Evolutionary conservation across 2,113 vertebrate genomes (phyloP), one percentile per base, ranked within the genome.

Genomic region (Forbesichthys papilliferus): DNA sequence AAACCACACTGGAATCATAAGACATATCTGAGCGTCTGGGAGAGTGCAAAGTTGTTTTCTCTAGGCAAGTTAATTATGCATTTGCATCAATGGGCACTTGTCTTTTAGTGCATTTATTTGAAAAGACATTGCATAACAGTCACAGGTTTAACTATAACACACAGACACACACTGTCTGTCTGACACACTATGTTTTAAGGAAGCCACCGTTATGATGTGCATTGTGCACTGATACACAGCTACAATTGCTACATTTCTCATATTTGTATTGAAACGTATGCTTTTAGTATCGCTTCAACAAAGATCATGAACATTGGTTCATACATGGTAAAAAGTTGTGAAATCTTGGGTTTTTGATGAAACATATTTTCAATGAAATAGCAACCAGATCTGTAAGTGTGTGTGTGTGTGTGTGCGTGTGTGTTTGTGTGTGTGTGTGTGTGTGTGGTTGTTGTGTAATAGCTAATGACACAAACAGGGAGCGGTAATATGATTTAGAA

Each of bases 401-500:
- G 59, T 47, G 34, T 46, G 14, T 61, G 47, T 48, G 47, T 27
- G n/a, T 63, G 61, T 48, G 46, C 20, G 60, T 62, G 20, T 58
- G 60, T 62, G 42, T 62, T n/a, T 48, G 12, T 62, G 46, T 10
- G 16, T 47, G 56, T 61, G 59, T 47, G 34, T 46, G 14, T 61
- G 47, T 20, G 47, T 48, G n/a, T 63, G 61, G 27, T 27, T 48
- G 7, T 14, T 83, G 62, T 62, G 56, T 64, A 75, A 74, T 69
- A 78, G 76, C 80, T 86, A 82, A 85, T 78, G 70, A 79, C 82
- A 75, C 78, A 85, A 76, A 85, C 55, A 75, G 64, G 51, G 69
- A 73, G 78, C 51, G 74, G 61, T 88, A 88, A 88, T 86, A 80
- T 79, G 77, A 86, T 91, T 92, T 88, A 56, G 74, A 68, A 65